Evolutionary conservation across 2,888 invertebrate species (phyloP), one percentile per base, ranked within the genome.

Genomic region (Chloromyia formosa): DNA sequence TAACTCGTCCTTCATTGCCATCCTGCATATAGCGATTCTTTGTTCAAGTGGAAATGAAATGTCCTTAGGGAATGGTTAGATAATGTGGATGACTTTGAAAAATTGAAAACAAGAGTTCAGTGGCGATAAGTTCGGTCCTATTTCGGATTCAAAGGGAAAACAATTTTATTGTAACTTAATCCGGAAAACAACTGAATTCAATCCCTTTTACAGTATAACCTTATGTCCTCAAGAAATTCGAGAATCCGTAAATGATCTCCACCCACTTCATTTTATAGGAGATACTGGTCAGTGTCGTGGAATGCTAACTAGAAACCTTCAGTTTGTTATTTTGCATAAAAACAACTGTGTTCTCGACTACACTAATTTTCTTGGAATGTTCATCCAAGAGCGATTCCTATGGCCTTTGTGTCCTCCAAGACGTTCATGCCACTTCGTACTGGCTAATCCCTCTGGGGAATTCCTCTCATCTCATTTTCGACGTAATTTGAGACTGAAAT

Each of bases 401-500:
- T 23, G n/a, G 23, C 9, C 49, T 49, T 35, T 35, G 2, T 7
- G 7, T 35, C 18, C 10, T 12, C 12, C 2, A 58, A 58, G 58
- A 58, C 20, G 58, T 58, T 58, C n/a, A n/a, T 53, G 3, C 53
- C 4, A 53, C 53, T 53, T 16, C 27, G 14, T 49, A 12, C 22
- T 23, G 9, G 60, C 27, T 60, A 40, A 40, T 71, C 71, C 23
- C 56, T 35, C 27, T 18, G 40, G 40, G 71, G 71, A 71, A 56
- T 42, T 58, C 40, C n/a, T 56, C 69, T 71, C 49, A 71, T 71
- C 71, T 71, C 71, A 58, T 40, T 71, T 23, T 40, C 71, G n/a
- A 10, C 40, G 71, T 56, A 71, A 71, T 71, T 71, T 71, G 71
- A 71, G 71, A 56, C 56, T 71, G 20, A 71, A 71, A 71, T 71